Conservation (phyloP, 2,113 vertebrate species). For the Coptodon bakossiorum region DNA sequence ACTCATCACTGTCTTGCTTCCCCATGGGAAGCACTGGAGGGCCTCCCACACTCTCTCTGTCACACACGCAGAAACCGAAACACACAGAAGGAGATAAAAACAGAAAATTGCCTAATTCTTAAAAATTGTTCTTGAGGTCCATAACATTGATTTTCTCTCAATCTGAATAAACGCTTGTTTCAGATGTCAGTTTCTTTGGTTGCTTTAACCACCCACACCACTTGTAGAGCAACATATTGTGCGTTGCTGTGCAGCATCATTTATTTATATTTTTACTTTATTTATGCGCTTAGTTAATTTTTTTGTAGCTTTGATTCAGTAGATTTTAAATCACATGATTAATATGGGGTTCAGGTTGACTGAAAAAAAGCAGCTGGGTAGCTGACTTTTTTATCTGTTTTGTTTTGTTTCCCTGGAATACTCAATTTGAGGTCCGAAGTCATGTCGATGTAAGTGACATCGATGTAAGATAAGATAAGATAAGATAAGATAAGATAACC, state of each 20-base stretch:
- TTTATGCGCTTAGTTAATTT: not conserved
- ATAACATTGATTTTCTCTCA: not conserved
- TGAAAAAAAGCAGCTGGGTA: not conserved
- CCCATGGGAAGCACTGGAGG: constrained; percentile 49
- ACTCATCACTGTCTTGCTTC: constrained; percentile 42
- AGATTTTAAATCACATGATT: not conserved
- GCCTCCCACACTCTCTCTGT: not conserved
- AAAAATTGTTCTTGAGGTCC: not conserved
- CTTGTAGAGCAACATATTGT: not conserved
- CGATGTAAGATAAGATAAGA: too few relatives aligned
- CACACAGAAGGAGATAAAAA: not conserved
- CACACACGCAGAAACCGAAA: not conserved
- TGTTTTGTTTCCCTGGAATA: not conserved
- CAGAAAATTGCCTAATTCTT: not conserved
- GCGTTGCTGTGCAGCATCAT: not conserved
- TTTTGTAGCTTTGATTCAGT: not conserved
- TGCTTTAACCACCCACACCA: not conserved
- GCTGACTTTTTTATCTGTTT: not conserved
- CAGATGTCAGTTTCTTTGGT: not conserved
- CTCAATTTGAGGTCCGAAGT: not conserved
- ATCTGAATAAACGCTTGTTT: not conserved
- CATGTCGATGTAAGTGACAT: not conserved
- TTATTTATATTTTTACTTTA: not conserved
- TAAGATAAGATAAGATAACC: too few relatives aligned
- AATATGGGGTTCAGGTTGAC: not conserved